phyloP scores from a whole-genome alignment of 92 coral and sea anemone genomes.

The Umimayanthus kanabou region DNA sequence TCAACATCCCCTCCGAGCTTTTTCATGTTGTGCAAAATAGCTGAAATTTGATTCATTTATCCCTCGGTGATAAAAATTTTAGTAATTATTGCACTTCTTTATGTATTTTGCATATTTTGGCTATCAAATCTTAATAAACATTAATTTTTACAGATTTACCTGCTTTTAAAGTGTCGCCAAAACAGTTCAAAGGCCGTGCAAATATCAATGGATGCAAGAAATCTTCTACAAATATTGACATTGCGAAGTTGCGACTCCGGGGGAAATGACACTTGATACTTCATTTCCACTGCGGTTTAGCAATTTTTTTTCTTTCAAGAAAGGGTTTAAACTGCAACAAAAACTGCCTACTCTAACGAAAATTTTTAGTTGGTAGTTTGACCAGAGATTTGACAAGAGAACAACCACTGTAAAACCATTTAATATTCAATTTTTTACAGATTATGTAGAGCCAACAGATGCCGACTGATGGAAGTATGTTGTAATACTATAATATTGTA shows the following conservation, averaged over 20 bases:
- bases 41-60: slow-evolving; percentile 34
- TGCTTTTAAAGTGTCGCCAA: neutral
- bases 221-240: slow-evolving; percentile 19
- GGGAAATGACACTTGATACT: too few species aligned
- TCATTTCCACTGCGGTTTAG: too few species aligned
- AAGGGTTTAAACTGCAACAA: too few species aligned
- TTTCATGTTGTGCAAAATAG: slow-evolving; percentile 26
- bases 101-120: neutral
- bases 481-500: too few species aligned
- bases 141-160: neutral
- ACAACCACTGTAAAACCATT: too few species aligned
- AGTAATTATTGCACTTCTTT: neutral
- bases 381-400: too few species aligned
- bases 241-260: neutral
- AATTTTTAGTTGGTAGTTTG: too few species aligned
- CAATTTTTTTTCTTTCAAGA: too few species aligned
- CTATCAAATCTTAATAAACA: neutral
- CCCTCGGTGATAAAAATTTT: slow-evolving; percentile 19
- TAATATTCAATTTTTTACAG: too few species aligned
- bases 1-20: neutral
- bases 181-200: neutral
- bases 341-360: too few species aligned
- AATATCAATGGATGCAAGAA: neutral
- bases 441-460: too few species aligned
- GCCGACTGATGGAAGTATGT: too few species aligned